Base-by-base conservation (phyloP, 2,113 vertebrate genomes). In the Archilochus colubris region DNA sequence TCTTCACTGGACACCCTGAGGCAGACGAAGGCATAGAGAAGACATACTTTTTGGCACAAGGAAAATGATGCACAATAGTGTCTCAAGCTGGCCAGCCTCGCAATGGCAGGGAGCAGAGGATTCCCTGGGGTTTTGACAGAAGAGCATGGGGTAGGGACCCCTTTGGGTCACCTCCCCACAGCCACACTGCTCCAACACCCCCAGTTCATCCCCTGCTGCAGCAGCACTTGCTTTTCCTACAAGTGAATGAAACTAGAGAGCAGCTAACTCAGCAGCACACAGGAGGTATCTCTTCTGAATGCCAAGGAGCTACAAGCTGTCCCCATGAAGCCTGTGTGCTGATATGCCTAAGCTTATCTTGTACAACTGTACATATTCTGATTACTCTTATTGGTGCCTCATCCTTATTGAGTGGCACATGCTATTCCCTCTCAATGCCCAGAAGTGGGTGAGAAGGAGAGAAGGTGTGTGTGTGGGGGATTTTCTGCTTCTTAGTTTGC, bases 81-180 rank as follows among this genome's bases (percentile, higher is more conserved):
- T 78, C 33, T 82, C 20, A 30, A 33, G 16, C 4, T 6, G 3
- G 3, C 6, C 31, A 14, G 43, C 19, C 10, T 55, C 3, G 3
- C 0, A 0, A 13, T 4, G 20, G 10, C 59, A 38, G 28, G n/a
- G 23, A 84, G 1, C 33, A 78, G 36, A 70, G 33, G 10, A 5
- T 30, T 54, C 30, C 10, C 66, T 19, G 20, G 33, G 20, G 21
- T 3, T 43, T 40, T 33, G 36, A 10, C 53, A 64, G 19, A 0
- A 1, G 4, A 5, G 14, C 3, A 1, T 0, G 0, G 57, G 57
- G 22, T 30, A 62, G 5, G 15, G 73, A 23, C 1, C 5, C 7
- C 17, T 0, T 0, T 4, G 48, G 51, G 36, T n/a, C 51, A 40
- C 8, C 7, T 66, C 21, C 36, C 18, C 14, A 31, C 18, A 40